Evolutionary conservation across 2,888 invertebrate species (phyloP), one percentile per base, ranked within the genome.

Genomic region (Agrotis clavis): DNA sequence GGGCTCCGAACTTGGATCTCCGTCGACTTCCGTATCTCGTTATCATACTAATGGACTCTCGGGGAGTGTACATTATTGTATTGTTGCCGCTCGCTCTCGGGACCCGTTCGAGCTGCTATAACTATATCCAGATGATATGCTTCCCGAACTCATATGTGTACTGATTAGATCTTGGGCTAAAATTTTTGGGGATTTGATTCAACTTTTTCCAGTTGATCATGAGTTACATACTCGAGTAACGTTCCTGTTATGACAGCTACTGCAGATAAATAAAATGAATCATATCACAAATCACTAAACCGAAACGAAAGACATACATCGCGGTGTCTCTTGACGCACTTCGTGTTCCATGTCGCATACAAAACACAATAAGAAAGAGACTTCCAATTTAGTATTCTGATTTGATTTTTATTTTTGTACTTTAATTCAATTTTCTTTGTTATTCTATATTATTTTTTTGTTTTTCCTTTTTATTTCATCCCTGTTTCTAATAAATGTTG

Each of bases 21-120:
- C 76, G 67, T 77, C 83, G 72, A 83, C 84, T 87, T 85, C 84
- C 86, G 88, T 85, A 87, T 87, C 87, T 89, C 86, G 89, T 93
- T 92, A 91, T 88, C 90, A 91, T 92, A 88, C 89, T 94, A 94
- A 94, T 94, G 91, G 91, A 83, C 88, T 89, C 90, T 82, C 79
- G 79, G 89, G 92, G 88, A 88, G 86, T 86, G 89, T 88, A 86
- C 87, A 85, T 85, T 85, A 85, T 86, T 86, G 85, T 86, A 91
- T 89, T 90, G 87, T 90, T 87, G 76, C 66, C 56, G 70, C 60
- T 74, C 60, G 79, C 79, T 79, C 64, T 60, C 45, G 83, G 81
- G 81, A 75, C 60, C 61, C 53, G 83, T 87, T 82, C 47, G 30
- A 80, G 81, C 84, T 83, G 75, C 72, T 76, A 78, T 78, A 61